Percentiles rank a stretch among this genome's conserved stretches.
Conservation (phyloP, 2,888 invertebrate genomes). For the Flexamia atlantica region DNA sequence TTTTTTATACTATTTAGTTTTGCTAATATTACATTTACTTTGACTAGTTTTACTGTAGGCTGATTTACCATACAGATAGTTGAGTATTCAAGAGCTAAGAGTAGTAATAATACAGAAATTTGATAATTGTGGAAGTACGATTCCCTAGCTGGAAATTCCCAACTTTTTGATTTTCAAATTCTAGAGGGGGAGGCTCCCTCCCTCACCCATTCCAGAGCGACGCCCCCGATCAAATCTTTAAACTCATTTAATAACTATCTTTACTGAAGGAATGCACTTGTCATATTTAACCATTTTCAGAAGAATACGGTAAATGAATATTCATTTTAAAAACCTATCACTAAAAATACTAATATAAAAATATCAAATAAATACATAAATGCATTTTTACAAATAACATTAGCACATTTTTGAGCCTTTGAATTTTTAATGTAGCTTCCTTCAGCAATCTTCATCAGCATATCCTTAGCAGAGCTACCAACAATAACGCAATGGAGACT, state of each 20-base stretch:
- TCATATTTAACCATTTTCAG: not conserved
- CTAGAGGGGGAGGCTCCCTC: too few species aligned
- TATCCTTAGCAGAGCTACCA: conserved; percentile 11
- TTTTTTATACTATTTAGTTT: too few species aligned
- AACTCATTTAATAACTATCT: not conserved
- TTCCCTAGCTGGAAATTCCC: too few species aligned
- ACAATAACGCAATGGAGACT: not conserved
- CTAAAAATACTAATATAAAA: conserved; percentile 8
- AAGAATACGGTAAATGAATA: not conserved
- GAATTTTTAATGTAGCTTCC: not conserved
- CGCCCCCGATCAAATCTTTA: not conserved
- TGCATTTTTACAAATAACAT: not conserved
- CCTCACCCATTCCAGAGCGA: too few species aligned
- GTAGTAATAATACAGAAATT: too few species aligned
- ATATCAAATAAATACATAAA: not conserved
- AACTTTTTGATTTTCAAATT: too few species aligned
- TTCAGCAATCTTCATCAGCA: conserved; percentile 6
- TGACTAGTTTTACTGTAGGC: too few species aligned
- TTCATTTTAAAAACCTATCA: not conserved
- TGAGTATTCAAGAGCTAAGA: too few species aligned
- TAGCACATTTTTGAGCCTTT: conserved; percentile 13
- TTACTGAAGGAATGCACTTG: not conserved
- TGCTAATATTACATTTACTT: too few species aligned
- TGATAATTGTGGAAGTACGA: too few species aligned
- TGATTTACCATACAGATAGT: too few species aligned